Evolutionary conservation across 2,797 vertebrate genomes (phyloP), one percentile per base, ranked within the genome.

Genomic region (Aselliscus stoliczkanus): DNA sequence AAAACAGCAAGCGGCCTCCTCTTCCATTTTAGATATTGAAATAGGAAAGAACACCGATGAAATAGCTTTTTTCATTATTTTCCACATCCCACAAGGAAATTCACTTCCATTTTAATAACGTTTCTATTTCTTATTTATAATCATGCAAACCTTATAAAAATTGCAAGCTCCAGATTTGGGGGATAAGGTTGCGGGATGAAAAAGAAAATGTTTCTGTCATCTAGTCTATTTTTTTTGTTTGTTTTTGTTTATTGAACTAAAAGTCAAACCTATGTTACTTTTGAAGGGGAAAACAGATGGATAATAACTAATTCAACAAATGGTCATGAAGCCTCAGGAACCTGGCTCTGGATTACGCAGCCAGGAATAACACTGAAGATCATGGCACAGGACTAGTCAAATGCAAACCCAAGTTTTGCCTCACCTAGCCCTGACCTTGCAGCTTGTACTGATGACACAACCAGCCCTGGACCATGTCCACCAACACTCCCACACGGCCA

Each of bases 21-120:
- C 96, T 92, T 84, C 80, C 39, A 82, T 54, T 64, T 96, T 81
- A 13, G 34, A 84, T 90, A 96, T 95, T 75, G 79, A 95, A 95
- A 96, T 90, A 72, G 64, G 81, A 96, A 95, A 87, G 54, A 90
- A 88, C 96, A 84, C 47, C 94, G 65, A 95, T 82, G 85, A 95
- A 96, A 97, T 94, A 93, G 73, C 64, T 95, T 96, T 97, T 97
- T 97, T 69, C 70, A 95, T 97, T 97, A 95, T 97, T 97, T 97
- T 94, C 96, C 85, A 95, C 92, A 92, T 88, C 65, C 90, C 13
- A 23, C 86, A 95, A 96, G 88, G 92, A 97, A 96, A 94, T 83
- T 89, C 85, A 76, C 90, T 96, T 96, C 97, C 82, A 83, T 95
- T 92, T 97, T 97, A 97, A 97, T 97, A 93, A 95, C 90, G 80